Base-by-base conservation (phyloP, 2,113 vertebrate species). In the Zootoca vivipara region DNA sequence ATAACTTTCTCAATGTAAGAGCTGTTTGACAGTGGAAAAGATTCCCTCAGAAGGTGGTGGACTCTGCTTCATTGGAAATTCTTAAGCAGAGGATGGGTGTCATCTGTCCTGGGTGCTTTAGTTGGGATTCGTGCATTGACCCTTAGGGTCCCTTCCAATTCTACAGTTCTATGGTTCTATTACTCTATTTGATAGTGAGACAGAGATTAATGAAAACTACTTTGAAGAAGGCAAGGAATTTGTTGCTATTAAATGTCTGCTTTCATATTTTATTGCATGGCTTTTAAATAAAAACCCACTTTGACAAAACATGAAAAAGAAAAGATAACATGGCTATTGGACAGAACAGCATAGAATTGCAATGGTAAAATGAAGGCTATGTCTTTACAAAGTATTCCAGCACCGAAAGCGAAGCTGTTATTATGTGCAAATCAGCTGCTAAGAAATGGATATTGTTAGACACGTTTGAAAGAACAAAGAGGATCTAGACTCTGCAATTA, bases 401-500 rank as follows among this genome's bases (percentile, higher is more conserved):
- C 89, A 91, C 78, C 72, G 89, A 92, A 91, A 93, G 79, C 84
- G 88, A 94, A 93, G 80, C 75, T 93, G 90, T 94, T 93, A 94
- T 94, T 95, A 92, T 88, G 28, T 88, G 83, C 82, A 93, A 95
- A 95, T 84, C 92, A 93, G 85, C 85, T 95, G 75, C 78, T 92
- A 90, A 93, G 91, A 95, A 95, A 94, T 87, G 35, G 93, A 93
- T 93, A 94, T 92, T 74, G 88, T 93, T 92, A 94, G 85, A 93
- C 72, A 72, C 91, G 94, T 93, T 92, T 15, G 22, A 73, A 82
- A 93, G 91, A 94, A 94, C 85, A 77, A 89, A 95, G 92, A 95
- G 95, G 94, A 94, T 94, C 84, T 94, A 20, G 86, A 89, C 88
- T 90, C 90, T 93, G 72, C 94, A 96, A 95, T 96, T 96, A 96